A percentile compares a stretch with the other conserved stretches of the same genome.
phyloP scores from a whole-genome alignment of 2,888 invertebrate species.

The Stratiomys singularior region DNA sequence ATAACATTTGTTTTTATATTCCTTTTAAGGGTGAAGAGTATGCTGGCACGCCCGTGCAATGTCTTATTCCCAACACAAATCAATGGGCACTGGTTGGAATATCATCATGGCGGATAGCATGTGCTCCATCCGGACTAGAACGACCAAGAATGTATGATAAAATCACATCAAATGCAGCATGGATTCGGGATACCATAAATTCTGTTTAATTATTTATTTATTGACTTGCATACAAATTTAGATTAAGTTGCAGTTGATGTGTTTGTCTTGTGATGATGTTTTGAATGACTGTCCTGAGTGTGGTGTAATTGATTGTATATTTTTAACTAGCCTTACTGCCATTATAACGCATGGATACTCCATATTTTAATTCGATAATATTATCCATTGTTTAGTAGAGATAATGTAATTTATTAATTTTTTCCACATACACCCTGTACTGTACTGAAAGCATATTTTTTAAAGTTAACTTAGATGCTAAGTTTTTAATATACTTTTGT shows the following conservation, averaged over 20 bases:
- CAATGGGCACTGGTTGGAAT: conserved; percentile 85
- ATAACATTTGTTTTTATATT: not conserved
- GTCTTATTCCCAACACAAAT: conserved; percentile 75
- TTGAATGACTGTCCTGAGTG: conserved; percentile 8
- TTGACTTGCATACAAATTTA: not conserved
- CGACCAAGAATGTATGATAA: conserved; percentile 86
- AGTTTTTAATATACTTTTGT: conserved; percentile 29
- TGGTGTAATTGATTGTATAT: conserved; percentile 1
- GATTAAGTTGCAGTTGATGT: not conserved
- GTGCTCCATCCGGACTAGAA: conserved; percentile 79
- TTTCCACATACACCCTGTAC: conserved; percentile 7
- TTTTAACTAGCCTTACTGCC: conserved; percentile 41
- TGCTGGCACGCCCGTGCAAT: conserved; percentile 88
- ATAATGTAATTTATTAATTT: conserved; percentile 30
- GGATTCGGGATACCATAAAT: conserved; percentile 83
- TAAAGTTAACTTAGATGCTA: conserved; percentile 42
- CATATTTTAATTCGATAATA: not conserved
- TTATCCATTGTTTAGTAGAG: not conserved
- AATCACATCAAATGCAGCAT: conserved; percentile 83
- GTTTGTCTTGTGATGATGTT: not conserved
- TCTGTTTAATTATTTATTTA: conserved; percentile 57
- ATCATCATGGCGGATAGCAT: conserved; percentile 87
- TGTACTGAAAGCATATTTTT: conserved; percentile 38
- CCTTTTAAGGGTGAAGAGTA: conserved; percentile 81
- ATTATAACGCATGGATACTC: conserved; percentile 26